phyloP scores from a whole-genome alignment of 1,140 invertebrate genomes.

The Drosophila sp. region DNA sequence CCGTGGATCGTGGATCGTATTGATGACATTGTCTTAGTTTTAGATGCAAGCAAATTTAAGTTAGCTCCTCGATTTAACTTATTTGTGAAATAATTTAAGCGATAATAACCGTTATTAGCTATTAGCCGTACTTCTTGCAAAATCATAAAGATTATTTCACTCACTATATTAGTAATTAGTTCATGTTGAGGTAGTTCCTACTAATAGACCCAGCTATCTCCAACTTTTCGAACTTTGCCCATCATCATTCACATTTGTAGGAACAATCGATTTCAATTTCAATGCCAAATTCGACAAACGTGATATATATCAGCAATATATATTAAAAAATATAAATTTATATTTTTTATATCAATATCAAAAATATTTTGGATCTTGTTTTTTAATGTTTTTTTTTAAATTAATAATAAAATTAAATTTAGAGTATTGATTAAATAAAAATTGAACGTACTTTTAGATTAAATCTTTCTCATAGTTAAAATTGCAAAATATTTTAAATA shows the following conservation, averaged over 20 bases:
- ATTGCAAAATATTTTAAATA: too few species aligned
- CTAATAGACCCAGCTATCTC: slow-evolving; percentile 1
- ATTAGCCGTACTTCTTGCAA: slow-evolving; percentile 47
- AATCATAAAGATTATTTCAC: slow-evolving; percentile 71
- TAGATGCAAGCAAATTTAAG: slow-evolving; percentile 2
- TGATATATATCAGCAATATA: too few species aligned
- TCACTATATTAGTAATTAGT: slow-evolving; percentile 31
- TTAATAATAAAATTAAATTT: too few species aligned
- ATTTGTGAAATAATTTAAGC: slow-evolving; percentile 33
- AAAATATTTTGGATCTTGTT: too few species aligned
- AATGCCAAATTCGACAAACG: background rate
- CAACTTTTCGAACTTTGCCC: slow-evolving; percentile 34
- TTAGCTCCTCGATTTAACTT: slow-evolving; percentile 30
- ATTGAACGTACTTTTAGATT: too few species aligned
- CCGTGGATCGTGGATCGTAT: background rate
- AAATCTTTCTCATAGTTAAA: too few species aligned
- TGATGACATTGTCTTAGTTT: slow-evolving; percentile 6
- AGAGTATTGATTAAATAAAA: too few species aligned
- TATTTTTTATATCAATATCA: too few species aligned
- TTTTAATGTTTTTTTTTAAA: too few species aligned
- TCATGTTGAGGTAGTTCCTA: slow-evolving; percentile 76
- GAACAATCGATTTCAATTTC: background rate
- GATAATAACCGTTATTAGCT: slow-evolving; percentile 17
- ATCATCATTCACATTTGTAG: background rate
- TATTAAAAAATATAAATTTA: too few species aligned